Evolutionary conservation across 2,888 invertebrate genomes (phyloP).

Genomic region (Andrena flavipes): DNA sequence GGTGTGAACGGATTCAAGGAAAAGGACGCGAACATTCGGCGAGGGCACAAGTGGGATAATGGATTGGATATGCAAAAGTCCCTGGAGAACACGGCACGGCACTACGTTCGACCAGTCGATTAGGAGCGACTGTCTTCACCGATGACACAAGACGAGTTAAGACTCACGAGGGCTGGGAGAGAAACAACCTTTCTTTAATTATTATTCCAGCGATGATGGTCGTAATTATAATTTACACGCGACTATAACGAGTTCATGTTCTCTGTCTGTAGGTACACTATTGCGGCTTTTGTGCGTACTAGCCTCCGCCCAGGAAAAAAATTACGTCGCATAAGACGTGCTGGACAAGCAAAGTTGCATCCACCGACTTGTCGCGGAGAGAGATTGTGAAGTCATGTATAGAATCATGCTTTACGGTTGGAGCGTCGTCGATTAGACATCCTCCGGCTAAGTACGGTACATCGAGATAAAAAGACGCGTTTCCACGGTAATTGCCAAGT

Average conservation of each 20-base stretch:
- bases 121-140: neutral
- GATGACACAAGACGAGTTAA: neutral
- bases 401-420: neutral
- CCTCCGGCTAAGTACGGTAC: neutral
- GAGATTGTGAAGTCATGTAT: neutral
- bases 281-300: too few relatives aligned
- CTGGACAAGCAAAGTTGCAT: neutral
- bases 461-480: neutral
- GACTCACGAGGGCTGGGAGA: too few relatives aligned
- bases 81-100: constrained; percentile 25
- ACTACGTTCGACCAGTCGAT: constrained; percentile 21
- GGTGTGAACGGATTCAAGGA: neutral
- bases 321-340: too few relatives aligned
- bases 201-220: too few relatives aligned
- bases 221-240: too few relatives aligned
- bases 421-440: neutral
- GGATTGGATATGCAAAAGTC: constrained; percentile 27
- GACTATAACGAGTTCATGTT: too few relatives aligned
- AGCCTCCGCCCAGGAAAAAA: too few relatives aligned
- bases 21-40: neutral
- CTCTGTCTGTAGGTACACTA: too few relatives aligned
- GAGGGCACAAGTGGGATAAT: constrained; percentile 12
- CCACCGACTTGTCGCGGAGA: neutral
- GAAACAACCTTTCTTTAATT: too few relatives aligned
- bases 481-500: neutral